Evolutionary conservation across 2,113 vertebrate genomes (phyloP).

Genomic region (Coptodon bakossiorum): DNA sequence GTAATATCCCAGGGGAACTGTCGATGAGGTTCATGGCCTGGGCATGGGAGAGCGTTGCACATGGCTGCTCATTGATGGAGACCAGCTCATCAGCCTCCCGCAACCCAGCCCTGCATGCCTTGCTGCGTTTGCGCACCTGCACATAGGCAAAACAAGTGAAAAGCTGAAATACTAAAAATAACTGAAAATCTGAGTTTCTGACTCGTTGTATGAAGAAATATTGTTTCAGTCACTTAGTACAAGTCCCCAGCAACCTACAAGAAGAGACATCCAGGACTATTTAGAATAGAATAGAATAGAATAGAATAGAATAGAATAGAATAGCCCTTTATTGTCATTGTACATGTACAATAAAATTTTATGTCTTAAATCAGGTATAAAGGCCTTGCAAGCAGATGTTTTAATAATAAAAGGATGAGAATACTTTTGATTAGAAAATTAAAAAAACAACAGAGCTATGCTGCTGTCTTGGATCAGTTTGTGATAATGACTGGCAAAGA

Average conservation of each 20-base stretch:
- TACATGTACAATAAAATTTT: not conserved
- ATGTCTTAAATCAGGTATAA: not conserved
- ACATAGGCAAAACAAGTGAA: not conserved
- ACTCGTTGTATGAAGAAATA: not conserved
- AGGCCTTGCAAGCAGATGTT: not conserved
- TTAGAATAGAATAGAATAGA: not conserved
- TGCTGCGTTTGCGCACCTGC: constrained; percentile 96
- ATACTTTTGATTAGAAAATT: not conserved
- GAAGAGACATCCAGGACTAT: not conserved
- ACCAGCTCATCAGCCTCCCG: constrained; percentile 88
- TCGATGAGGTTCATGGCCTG: constrained; percentile 94
- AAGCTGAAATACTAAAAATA: not conserved
- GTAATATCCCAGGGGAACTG: constrained; percentile 76
- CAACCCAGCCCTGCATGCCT: constrained; percentile 90
- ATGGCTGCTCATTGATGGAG: constrained; percentile 88
- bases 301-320: not conserved
- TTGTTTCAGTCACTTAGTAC: not conserved
- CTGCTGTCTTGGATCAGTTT: not conserved
- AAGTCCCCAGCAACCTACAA: not conserved
- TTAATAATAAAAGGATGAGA: not conserved
- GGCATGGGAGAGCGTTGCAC: constrained; percentile 84
- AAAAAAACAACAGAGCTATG: not conserved
- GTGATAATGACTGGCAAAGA: constrained; percentile 7
- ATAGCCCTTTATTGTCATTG: not conserved
- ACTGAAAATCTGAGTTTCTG: not conserved